These are phyloP conservation scores for Lipotes vexillifer DNA, from an alignment of 2,113 vertebrate species.

Conservation along the genomic window DNA sequence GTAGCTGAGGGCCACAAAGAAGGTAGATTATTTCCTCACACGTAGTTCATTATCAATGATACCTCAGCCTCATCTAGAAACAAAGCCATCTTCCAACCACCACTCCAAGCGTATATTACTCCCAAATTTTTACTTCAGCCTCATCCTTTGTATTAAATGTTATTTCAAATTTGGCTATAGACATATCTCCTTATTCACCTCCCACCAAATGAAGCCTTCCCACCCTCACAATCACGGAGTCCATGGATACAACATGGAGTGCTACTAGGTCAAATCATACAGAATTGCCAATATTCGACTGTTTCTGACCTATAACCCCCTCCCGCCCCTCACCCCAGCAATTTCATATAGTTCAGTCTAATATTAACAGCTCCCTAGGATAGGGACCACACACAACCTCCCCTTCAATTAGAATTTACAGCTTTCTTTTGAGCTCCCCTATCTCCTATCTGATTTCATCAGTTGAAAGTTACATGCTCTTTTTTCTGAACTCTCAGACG, in stretches of 20 bases:
- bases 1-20: conserved; percentile 80
- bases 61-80: not conserved
- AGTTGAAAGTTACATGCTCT: not conserved
- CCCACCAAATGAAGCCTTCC: not conserved
- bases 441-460: not conserved
- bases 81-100: not conserved
- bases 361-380: not conserved
- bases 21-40: not conserved
- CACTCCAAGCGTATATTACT: not conserved
- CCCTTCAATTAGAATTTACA: not conserved
- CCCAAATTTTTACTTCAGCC: not conserved
- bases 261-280: not conserved
- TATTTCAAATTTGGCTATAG: not conserved
- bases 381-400: not conserved
- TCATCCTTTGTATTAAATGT: not conserved
- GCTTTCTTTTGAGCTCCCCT: not conserved
- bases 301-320: not conserved
- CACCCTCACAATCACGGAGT: not conserved
- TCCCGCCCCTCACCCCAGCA: not conserved
- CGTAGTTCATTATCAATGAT: not conserved
- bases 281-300: not conserved
- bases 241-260: not conserved
- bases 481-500: not conserved
- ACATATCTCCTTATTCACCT: not conserved
- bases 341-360: not conserved